These are phyloP conservation scores for Marcusenius ussheri DNA, from an alignment of 2,113 vertebrate genomes.

Conservation along the genomic window DNA sequence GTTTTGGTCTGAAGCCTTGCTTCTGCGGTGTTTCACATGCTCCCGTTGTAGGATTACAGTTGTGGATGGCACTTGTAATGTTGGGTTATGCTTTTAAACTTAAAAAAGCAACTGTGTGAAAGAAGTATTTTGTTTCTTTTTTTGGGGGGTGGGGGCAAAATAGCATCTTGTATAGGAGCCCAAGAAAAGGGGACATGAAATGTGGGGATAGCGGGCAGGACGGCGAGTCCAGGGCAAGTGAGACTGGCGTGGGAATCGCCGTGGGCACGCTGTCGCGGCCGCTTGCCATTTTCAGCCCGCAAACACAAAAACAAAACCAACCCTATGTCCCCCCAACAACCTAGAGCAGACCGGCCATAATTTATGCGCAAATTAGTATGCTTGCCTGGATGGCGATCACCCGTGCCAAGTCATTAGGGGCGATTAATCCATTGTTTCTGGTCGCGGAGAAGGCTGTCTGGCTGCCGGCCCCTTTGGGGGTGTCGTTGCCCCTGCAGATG, in stretches of 20 bases:
- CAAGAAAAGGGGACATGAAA: neutral
- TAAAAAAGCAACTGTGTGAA: neutral
- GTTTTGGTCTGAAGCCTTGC: conserved; percentile 12
- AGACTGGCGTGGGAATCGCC: conserved; percentile 40
- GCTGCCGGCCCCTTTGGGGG: conserved; percentile 31
- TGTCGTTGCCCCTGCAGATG: conserved; percentile 57
- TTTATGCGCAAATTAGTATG: conserved; percentile 58
- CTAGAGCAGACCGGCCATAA: conserved; percentile 61
- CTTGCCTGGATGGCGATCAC: conserved; percentile 60
- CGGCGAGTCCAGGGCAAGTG: conserved; percentile 34
- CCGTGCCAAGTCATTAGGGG: conserved; percentile 52
- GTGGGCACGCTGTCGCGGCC: conserved; percentile 21
- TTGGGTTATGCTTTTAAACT: neutral
- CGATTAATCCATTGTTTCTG: conserved; percentile 65
- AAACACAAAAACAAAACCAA: conserved; percentile 30
- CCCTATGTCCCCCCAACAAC: conserved; percentile 13
- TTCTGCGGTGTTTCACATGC: neutral
- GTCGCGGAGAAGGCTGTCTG: conserved; percentile 27
- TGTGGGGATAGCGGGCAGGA: conserved; percentile 11
- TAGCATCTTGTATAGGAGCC: neutral
- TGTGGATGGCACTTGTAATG: neutral
- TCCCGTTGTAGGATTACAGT: neutral
- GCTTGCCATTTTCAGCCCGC: conserved; percentile 21
- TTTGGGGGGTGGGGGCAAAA: neutral
- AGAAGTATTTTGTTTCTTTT: neutral